Conservation (phyloP, 2,888 invertebrate species). For the Homarus gammarus region DNA sequence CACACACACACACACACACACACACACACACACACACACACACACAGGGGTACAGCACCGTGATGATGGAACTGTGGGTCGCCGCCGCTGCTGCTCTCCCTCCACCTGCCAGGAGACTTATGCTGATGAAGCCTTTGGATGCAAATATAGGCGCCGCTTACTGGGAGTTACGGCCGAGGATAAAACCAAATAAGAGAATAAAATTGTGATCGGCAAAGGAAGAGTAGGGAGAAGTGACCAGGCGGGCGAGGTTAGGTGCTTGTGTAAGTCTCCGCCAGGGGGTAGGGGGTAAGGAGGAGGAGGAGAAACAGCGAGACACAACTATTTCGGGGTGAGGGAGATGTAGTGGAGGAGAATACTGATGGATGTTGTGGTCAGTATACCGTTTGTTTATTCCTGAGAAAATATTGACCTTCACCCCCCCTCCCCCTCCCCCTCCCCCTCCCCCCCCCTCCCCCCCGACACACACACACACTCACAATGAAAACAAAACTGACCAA, state of each 20-base stretch:
- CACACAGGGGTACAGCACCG: no score
- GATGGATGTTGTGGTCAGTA: no score
- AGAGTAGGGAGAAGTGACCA: neutral
- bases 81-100: neutral
- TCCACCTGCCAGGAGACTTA: neutral
- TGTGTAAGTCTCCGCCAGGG: neutral
- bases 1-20: neutral
- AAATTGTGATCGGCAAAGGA: constrained; percentile 37
- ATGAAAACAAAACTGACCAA: no score
- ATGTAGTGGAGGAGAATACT: no score
- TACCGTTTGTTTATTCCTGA: no score
- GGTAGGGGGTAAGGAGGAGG: neutral
- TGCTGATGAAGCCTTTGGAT: constrained; percentile 51
- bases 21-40: neutral
- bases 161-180: constrained; percentile 50
- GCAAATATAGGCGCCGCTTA: constrained; percentile 43
- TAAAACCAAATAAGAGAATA: constrained; percentile 48
- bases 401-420: no score
- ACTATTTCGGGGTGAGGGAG: no score
- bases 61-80: no score
- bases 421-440: no score
- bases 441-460: no score
- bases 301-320: neutral
- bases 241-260: neutral
- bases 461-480: no score